Evolutionary conservation across 2,113 vertebrate species (phyloP).

Genomic region (Pseudonaja textilis): DNA sequence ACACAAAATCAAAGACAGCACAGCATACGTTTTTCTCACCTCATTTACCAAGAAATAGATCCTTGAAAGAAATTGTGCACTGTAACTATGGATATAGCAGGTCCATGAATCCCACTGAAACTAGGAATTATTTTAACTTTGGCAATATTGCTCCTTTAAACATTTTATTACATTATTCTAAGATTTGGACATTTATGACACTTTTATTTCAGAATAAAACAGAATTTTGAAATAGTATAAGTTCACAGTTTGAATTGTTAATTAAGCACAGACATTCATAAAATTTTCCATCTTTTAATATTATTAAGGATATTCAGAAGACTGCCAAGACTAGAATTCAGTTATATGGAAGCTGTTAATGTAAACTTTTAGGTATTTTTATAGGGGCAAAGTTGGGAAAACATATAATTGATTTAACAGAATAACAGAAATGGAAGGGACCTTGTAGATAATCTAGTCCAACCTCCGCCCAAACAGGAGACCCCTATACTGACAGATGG

Average conservation of each 20-base stretch:
- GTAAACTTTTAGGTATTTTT: neutral
- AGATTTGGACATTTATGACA: neutral
- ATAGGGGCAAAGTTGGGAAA: neutral
- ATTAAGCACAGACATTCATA: neutral
- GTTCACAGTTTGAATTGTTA: neutral
- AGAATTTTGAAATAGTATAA: neutral
- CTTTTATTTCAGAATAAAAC: neutral
- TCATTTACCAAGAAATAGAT: neutral
- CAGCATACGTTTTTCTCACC: neutral
- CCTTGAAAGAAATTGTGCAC: neutral
- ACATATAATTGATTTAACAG: neutral
- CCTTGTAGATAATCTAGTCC: no score
- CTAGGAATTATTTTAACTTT: neutral
- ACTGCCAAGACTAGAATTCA: neutral
- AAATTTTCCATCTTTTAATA: neutral
- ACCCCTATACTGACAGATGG: no score
- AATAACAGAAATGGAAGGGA: no score
- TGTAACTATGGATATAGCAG: neutral
- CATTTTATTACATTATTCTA: neutral
- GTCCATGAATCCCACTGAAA: neutral
- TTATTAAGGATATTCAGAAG: neutral
- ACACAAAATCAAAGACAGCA: neutral
- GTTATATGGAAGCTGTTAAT: neutral
- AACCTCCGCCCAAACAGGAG: no score
- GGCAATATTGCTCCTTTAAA: neutral